Conservation (phyloP, 2,888 invertebrate genomes). For the Agrochola circellaris region DNA sequence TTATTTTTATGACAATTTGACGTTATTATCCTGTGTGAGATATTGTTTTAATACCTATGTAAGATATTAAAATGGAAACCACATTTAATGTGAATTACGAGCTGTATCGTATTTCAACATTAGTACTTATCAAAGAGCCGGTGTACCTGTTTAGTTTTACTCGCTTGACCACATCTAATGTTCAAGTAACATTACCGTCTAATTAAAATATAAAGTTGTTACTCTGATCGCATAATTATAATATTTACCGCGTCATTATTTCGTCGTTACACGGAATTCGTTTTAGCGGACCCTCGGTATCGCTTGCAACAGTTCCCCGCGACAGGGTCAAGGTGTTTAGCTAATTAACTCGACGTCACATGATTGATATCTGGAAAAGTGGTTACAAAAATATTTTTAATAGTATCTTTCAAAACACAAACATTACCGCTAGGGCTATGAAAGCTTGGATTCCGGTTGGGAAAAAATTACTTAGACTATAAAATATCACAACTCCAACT, state of each 20-base stretch:
- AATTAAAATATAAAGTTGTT: conserved; percentile 38
- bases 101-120: conserved; percentile 25
- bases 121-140: conserved; percentile 19
- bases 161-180: neutral
- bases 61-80: conserved; percentile 22
- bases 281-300: conserved; percentile 51
- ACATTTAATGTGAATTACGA: conserved; percentile 31
- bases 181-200: conserved; percentile 23
- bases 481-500: too few relatives aligned
- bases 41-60: conserved; percentile 33
- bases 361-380: conserved; percentile 58
- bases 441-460: neutral
- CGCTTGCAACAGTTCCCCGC: conserved; percentile 23
- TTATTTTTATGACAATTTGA: conserved; percentile 63
- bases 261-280: conserved; percentile 48
- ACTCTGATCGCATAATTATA: conserved; percentile 48
- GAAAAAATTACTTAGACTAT: neutral
- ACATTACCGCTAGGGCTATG: conserved; percentile 13
- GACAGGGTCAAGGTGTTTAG: conserved; percentile 53
- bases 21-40: conserved; percentile 38
- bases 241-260: conserved; percentile 45
- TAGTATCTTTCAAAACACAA: conserved; percentile 30
- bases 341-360: conserved; percentile 45
- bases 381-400: conserved; percentile 33
- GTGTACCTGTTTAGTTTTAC: conserved; percentile 15